Percentiles rank a stretch among this genome's conserved stretches.
Evolutionary conservation across 2,113 vertebrate genomes (phyloP).

Genomic region (Myocastor coypus): DNA sequence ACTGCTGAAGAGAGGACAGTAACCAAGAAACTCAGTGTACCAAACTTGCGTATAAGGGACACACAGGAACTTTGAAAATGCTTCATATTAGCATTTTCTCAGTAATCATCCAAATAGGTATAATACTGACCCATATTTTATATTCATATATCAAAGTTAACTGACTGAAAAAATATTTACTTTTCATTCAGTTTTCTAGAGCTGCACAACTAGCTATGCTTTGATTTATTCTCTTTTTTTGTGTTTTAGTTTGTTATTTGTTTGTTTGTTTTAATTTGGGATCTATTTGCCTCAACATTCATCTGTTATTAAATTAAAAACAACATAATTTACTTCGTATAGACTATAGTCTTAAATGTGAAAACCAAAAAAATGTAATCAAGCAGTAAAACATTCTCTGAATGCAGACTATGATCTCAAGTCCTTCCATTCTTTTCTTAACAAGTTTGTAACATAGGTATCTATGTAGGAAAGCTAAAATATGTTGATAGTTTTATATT

Average conservation of each 20-base stretch:
- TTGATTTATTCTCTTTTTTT: conserved; percentile 66
- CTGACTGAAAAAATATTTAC: conserved; percentile 84
- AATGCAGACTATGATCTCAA: conserved; percentile 80
- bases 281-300: conserved; percentile 56
- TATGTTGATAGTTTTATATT: too few species aligned
- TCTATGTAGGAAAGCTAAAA: conserved; percentile 76
- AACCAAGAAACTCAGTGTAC: conserved; percentile 80
- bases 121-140: conserved; percentile 83
- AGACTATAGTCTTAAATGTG: conserved; percentile 81
- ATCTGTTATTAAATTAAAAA: conserved; percentile 77
- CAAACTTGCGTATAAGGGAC: conserved; percentile 85
- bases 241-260: not conserved
- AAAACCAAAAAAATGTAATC: conserved; percentile 83
- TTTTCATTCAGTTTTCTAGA: conserved; percentile 84
- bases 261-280: conserved; percentile 46
- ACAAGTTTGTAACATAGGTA: conserved; percentile 79
- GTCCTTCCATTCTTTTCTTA: conserved; percentile 76
- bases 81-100: conserved; percentile 88
- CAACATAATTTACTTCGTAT: conserved; percentile 66
- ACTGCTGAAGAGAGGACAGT: conserved; percentile 62
- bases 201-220: conserved; percentile 72
- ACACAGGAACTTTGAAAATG: conserved; percentile 88
- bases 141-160: conserved; percentile 89
- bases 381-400: conserved; percentile 85
- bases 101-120: conserved; percentile 84